Conservation (phyloP, 2,888 invertebrate species). For the Plagodis pulveraria region DNA sequence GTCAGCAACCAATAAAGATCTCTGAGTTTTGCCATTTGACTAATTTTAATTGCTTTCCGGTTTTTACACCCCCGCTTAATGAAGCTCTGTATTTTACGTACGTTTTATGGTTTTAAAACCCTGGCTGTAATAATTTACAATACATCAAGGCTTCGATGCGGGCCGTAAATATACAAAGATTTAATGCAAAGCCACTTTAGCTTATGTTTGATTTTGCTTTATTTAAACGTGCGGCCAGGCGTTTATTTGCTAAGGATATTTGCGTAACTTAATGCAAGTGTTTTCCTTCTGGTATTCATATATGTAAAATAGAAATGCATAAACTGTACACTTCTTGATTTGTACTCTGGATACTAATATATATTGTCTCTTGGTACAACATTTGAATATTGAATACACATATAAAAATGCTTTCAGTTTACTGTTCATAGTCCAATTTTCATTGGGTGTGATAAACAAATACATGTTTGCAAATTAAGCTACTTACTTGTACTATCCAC, state of each 20-base stretch:
- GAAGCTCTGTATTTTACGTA: conserved; percentile 63
- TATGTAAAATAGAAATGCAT: conserved; percentile 30
- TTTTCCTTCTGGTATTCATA: conserved; percentile 28
- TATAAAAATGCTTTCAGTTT: too few relatives aligned
- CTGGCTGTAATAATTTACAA: conserved; percentile 67
- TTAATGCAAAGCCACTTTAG: conserved; percentile 63
- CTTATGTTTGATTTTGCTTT: conserved; percentile 58
- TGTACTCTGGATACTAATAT: too few relatives aligned
- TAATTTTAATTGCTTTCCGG: conserved; percentile 73
- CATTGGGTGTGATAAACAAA: too few relatives aligned
- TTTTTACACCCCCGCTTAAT: conserved; percentile 67
- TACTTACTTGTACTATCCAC: too few relatives aligned
- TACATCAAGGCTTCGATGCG: conserved; percentile 57
- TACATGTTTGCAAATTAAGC: too few relatives aligned
- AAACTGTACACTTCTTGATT: conserved; percentile 11
- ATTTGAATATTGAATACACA: too few relatives aligned
- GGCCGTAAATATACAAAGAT: conserved; percentile 69
- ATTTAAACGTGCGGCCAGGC: conserved; percentile 49
- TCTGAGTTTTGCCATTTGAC: conserved; percentile 68
- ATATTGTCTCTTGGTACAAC: too few relatives aligned
- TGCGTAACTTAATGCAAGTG: conserved; percentile 28
- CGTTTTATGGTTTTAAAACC: conserved; percentile 70
- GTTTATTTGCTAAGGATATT: conserved; percentile 40
- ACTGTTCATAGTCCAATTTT: too few relatives aligned
- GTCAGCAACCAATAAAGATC: conserved; percentile 65